phyloP scores from a whole-genome alignment of 2,797 vertebrate species.

The Buceros bicornis region DNA sequence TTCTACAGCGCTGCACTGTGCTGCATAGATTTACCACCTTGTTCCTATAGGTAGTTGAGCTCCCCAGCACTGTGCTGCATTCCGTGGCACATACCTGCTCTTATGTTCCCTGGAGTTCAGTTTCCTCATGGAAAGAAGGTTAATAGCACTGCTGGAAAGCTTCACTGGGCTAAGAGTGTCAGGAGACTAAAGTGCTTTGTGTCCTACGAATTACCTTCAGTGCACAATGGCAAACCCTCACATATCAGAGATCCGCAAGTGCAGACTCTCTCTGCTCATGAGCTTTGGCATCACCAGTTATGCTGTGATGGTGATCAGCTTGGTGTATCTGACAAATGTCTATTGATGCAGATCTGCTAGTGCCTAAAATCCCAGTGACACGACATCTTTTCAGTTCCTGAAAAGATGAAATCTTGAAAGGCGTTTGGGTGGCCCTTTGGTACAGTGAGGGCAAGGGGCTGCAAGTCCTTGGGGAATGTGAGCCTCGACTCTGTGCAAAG shows the following conservation, averaged over 20 bases:
- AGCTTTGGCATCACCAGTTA: background rate
- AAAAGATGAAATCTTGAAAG: background rate
- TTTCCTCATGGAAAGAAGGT: background rate
- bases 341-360: background rate
- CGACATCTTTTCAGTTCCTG: background rate
- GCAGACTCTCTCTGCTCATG: background rate
- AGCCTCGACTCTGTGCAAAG: background rate
- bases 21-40: background rate
- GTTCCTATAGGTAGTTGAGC: background rate
- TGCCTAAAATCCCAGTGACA: background rate
- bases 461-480: background rate
- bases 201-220: background rate
- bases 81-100: accelerated
- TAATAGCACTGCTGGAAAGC: slow-evolving; percentile 3
- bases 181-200: background rate
- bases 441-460: background rate
- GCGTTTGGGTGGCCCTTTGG: background rate
- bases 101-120: background rate
- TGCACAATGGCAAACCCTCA: background rate
- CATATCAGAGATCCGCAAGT: background rate
- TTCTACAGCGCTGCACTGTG: background rate
- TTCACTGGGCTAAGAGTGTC: background rate
- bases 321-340: accelerated
- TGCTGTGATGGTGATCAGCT: background rate
- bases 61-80: background rate